Percentiles rank a stretch among this genome's conserved stretches.
Evolutionary conservation across 2,888 invertebrate genomes (phyloP).

Genomic region (Strigamia maritima): DNA sequence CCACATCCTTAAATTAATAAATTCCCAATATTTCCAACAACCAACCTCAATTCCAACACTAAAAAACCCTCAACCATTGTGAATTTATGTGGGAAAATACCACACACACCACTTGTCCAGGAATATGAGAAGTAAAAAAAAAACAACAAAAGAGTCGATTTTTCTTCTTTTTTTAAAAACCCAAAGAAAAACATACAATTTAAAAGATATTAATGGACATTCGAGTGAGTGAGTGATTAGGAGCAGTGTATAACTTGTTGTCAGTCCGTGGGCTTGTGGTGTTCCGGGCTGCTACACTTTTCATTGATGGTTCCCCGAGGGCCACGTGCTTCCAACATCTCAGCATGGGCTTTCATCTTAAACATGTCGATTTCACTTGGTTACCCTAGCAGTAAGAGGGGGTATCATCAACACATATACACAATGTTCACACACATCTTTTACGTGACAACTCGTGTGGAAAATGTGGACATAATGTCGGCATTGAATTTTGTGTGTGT

Average conservation of each 20-base stretch:
- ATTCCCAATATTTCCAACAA: no score
- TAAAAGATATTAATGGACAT: conserved; percentile 26
- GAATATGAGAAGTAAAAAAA: not conserved
- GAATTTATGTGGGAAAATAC: not conserved
- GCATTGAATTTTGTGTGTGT: not conserved
- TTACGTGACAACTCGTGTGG: not conserved
- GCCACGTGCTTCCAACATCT: conserved; percentile 31
- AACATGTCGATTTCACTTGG: conserved; percentile 26
- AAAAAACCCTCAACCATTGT: not conserved
- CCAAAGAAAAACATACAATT: not conserved
- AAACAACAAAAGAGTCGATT: not conserved
- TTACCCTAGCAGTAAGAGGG: conserved; percentile 12
- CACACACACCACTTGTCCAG: not conserved
- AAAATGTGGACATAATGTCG: not conserved
- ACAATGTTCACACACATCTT: not conserved
- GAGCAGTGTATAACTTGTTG: conserved; percentile 25
- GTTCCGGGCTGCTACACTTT: conserved; percentile 28
- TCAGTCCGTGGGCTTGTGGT: conserved; percentile 32
- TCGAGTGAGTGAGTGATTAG: conserved; percentile 32
- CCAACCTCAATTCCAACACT: no score
- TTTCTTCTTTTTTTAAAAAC: not conserved
- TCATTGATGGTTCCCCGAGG: conserved; percentile 34
- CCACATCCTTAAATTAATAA: no score
- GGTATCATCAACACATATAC: not conserved
- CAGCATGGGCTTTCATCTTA: conserved; percentile 30